Evolutionary conservation across 2,113 vertebrate species (phyloP), one percentile per base, ranked within the genome.

Genomic region (Halichoerus grypus): DNA sequence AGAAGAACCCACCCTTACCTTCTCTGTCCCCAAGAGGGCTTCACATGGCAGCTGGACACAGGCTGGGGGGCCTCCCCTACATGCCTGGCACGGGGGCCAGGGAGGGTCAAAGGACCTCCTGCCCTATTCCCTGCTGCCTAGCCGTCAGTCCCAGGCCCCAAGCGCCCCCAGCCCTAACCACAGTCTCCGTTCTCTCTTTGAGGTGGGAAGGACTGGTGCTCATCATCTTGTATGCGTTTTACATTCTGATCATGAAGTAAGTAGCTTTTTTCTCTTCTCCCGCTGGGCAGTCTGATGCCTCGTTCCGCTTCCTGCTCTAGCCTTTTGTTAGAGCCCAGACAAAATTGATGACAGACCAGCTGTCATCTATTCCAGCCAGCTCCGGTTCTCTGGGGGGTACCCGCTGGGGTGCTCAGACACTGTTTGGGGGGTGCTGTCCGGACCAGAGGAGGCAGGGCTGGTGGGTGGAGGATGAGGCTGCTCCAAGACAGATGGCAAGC

Each of bases 191-290:
- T 97, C 22, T 98, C 86, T 98, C 97, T 98, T 96, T 92, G 98
- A 99, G 99, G 99, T 99, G 99, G 99, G 99, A 99, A 98, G 99
- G 99, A 98, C 99, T 99, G 98, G 97, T 99, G 89, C 99, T 99
- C 98, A 99, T 99, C 92, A 0, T 99, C 97, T 99, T 99, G 99
- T 99, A 99, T 81, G 98, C 97, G 31, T 99, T 99, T 97, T 99
- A 99, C 98, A 99, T 99, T 97, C 99, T 99, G 74, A 99, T 99
- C 92, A 99, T 99, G 99, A 99, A 99, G 99, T 99, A 99, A 99
- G 99, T 99, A 51, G 13, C 55, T 31, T 53, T 31, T 53, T 49
- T 67, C 22, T 87, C 82, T 71, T 81, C 15, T 88, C 1, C 0
- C 26, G 98, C 0, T 24, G 98, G 92, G 74, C 9, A 33, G 24